Conservation (phyloP, 2,888 invertebrate species). For the Apamea sordens region DNA sequence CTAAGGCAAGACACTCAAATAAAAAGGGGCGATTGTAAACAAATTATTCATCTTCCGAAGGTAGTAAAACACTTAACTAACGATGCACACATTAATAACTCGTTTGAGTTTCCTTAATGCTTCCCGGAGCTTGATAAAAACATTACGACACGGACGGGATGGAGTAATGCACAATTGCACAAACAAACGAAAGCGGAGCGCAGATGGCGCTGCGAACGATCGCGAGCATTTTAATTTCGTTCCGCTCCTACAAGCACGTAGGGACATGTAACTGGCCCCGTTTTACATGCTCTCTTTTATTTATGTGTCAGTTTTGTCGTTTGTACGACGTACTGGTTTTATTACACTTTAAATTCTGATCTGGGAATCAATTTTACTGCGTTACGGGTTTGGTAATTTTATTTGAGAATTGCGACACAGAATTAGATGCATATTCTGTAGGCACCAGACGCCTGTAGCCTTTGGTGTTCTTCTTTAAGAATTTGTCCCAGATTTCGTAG, state of each 20-base stretch:
- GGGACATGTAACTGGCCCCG: slow-evolving; percentile 62
- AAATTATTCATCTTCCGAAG: slow-evolving; percentile 33
- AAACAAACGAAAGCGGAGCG: slow-evolving; percentile 68
- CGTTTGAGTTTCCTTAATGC: slow-evolving; percentile 63
- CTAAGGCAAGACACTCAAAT: background rate
- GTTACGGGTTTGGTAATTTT: slow-evolving; percentile 2
- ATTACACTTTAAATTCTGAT: slow-evolving; percentile 58
- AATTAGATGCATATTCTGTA: background rate
- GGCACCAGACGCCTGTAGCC: too few species aligned
- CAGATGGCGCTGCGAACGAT: slow-evolving; percentile 67
- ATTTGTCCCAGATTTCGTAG: background rate
- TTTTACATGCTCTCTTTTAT: slow-evolving; percentile 61
- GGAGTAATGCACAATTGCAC: slow-evolving; percentile 65
- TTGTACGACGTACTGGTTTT: slow-evolving; percentile 53
- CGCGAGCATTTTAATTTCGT: slow-evolving; percentile 71
- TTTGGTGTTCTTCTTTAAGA: background rate
- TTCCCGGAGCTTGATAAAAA: slow-evolving; percentile 66
- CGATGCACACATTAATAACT: slow-evolving; percentile 57
- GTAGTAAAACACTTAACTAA: slow-evolving; percentile 41
- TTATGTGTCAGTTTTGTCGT: slow-evolving; percentile 59
- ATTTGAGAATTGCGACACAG: background rate
- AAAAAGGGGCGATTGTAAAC: slow-evolving; percentile 11
- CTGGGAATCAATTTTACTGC: slow-evolving; percentile 54
- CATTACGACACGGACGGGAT: slow-evolving; percentile 61
- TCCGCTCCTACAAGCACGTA: slow-evolving; percentile 64